Base-by-base conservation (phyloP, 35 echinoderm and acorn worm species). In the Apostichopus japonicus region DNA sequence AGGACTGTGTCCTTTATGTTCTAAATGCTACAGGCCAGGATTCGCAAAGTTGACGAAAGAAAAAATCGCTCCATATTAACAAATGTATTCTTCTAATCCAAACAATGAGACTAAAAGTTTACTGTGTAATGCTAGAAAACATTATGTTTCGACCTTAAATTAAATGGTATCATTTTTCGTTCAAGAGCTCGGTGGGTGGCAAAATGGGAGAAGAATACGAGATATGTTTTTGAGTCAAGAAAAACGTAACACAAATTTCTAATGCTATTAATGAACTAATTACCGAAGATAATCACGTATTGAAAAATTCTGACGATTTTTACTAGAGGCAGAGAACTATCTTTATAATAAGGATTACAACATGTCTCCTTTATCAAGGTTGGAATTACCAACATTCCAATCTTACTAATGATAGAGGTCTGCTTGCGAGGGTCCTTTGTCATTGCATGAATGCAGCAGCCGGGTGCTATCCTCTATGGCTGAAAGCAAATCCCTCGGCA, bases 191-290 rank as follows among this genome's bases (percentile, higher is more conserved):
- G 83, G 16, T 86, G 83, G 83, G 83, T 24, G 8, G 83, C 0
- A 57, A 16, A 44, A 44, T 44, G 23, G 83, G 51, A 58, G 19
- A 86, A 65, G 24, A 86, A 86, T 0, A 86, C 58, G 8, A 54
- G 24, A 11, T 6, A 16, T 79, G 1, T 86, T 65, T 57, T 65
- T 21, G 55, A 25, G 8, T 86, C 54, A 22, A 15, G 54, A 86
- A 59, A 86, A 86, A 57, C 24, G 78, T 86, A 86, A 86, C 24
- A 86, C 54, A 56, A 56, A 56, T 86, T 65, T n/a, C 54, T n/a
- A 86, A 86, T 57, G 15, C 83, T n/a, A 86, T 86, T 8, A 86
- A 59, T 21, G 54, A 86, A 56, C 10, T 86, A 6, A 23, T 86
- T 0, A 57, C 83, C 2, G 83, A 57, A 19, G 83, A 86, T n/a